phyloP scores from a whole-genome alignment of 30 jellyfish, hydroid and myxozoan genomes.

The Turritopsis dohrnii region DNA sequence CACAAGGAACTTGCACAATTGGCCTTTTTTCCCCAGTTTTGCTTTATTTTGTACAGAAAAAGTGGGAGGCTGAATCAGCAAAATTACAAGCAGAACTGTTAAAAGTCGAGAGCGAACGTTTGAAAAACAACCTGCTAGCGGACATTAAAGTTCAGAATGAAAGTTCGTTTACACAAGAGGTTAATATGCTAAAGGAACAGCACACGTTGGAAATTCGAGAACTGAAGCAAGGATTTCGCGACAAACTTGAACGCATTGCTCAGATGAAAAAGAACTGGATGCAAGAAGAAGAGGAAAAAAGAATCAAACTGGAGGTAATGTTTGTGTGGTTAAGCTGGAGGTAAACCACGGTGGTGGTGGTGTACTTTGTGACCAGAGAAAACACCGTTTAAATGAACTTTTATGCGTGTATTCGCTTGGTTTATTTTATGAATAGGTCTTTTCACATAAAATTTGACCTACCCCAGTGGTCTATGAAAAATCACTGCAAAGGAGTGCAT shows the following conservation, averaged over 20 bases:
- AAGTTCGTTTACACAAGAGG: background rate
- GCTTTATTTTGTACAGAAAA: background rate
- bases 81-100: background rate
- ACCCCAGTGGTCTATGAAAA: too few relatives aligned
- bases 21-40: background rate
- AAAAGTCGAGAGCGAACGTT: conserved; percentile 4
- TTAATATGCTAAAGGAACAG: background rate
- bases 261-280: conserved; percentile 3
- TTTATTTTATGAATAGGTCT: too few relatives aligned
- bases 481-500: too few relatives aligned
- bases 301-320: background rate
- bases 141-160: background rate
- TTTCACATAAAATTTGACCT: too few relatives aligned
- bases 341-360: too few relatives aligned
- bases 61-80: background rate
- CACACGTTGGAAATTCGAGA: background rate
- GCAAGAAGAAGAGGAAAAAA: conserved; percentile 1
- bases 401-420: too few relatives aligned
- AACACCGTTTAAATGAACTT: too few relatives aligned
- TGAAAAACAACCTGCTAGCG: conserved; percentile 6
- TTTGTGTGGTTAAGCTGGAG: background rate
- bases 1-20: too few relatives aligned
- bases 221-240: conserved; percentile 15
- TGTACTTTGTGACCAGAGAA: too few relatives aligned
- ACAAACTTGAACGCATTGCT: background rate